Percentiles rank a stretch among this genome's conserved stretches.
Evolutionary conservation across 2,888 invertebrate species (phyloP).

Genomic region (Plagodis dolabraria): DNA sequence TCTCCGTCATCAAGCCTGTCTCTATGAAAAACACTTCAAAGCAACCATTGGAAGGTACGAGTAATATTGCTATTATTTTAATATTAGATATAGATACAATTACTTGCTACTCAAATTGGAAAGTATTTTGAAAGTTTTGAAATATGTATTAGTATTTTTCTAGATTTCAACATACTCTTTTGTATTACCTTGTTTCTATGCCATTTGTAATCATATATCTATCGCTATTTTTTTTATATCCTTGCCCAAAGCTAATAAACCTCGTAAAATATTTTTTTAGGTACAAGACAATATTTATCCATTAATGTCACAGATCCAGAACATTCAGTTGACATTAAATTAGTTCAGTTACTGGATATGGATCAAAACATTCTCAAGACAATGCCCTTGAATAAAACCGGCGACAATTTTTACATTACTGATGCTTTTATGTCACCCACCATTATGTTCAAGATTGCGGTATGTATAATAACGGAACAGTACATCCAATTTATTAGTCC

Average conservation of each 20-base stretch:
- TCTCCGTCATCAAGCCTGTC: slow-evolving; percentile 32
- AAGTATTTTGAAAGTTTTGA: no score
- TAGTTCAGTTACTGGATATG: slow-evolving; percentile 25
- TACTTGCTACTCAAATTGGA: no score
- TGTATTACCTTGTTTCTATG: no score
- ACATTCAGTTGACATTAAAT: slow-evolving; percentile 25
- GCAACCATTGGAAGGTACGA: slow-evolving; percentile 33
- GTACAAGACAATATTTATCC: slow-evolving; percentile 24
- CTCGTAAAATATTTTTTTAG: slow-evolving; percentile 18
- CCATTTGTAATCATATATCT: no score
- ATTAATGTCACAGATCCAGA: slow-evolving; percentile 35
- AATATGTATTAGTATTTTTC: no score
- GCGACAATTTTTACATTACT: slow-evolving; percentile 34
- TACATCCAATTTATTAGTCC: no score
- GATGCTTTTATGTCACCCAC: slow-evolving; percentile 32
- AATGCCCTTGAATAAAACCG: slow-evolving; percentile 23
- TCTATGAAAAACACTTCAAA: slow-evolving; percentile 29
- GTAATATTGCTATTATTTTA: not conserved
- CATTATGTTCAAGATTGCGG: slow-evolving; percentile 36
- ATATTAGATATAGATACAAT: no score
- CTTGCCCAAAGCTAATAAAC: no score
- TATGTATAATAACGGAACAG: slow-evolving; percentile 20
- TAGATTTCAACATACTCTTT: no score
- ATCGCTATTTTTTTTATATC: no score
- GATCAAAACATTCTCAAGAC: slow-evolving; percentile 14